Conservation (phyloP, 2,113 vertebrate species). For the Ptyas mucosa region DNA sequence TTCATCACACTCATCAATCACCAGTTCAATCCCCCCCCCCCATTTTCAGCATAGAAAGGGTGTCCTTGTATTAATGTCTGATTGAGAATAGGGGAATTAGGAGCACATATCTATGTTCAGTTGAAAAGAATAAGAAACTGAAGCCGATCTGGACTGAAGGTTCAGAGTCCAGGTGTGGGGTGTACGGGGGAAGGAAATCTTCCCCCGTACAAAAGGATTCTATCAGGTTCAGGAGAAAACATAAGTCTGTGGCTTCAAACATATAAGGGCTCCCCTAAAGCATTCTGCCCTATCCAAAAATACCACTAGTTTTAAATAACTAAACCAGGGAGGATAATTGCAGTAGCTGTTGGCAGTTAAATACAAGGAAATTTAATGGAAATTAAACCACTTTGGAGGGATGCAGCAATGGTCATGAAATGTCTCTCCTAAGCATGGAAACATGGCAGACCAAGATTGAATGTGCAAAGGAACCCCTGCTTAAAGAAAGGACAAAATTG, state of each 20-base stretch:
- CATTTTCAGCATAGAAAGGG: neutral
- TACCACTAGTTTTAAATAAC: neutral
- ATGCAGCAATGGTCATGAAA: neutral
- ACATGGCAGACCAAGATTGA: neutral
- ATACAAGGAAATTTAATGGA: neutral
- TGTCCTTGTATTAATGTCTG: neutral
- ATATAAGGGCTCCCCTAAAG: neutral
- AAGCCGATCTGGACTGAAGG: neutral
- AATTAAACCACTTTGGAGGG: neutral
- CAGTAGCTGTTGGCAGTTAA: neutral
- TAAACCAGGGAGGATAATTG: neutral
- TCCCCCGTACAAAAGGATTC: neutral
- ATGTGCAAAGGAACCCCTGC: neutral
- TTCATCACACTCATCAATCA: neutral
- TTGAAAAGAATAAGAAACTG: neutral
- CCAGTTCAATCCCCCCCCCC: neutral
- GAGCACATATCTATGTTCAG: neutral
- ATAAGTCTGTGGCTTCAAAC: neutral
- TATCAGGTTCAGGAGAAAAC: neutral
- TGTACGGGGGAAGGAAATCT: too few relatives aligned
- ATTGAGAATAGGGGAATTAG: neutral
- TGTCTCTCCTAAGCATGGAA: neutral
- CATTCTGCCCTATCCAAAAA: neutral
- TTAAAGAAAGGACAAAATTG: neutral
- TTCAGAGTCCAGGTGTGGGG: neutral